phyloP scores from a whole-genome alignment of 2,888 invertebrate species.

The Polymixis lichenea region DNA sequence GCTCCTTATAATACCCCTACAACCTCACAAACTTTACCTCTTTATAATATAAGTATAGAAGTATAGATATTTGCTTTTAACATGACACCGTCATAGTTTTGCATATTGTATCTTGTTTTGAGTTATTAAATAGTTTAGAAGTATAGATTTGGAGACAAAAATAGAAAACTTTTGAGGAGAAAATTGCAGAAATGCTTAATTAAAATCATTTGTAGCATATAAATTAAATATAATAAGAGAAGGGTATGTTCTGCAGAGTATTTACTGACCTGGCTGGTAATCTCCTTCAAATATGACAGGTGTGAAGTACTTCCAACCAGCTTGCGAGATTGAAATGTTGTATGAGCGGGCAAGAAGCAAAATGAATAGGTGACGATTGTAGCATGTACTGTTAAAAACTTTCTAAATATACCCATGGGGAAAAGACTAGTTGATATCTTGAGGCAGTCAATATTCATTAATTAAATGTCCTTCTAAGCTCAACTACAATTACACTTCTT shows the following conservation, averaged over 20 bases:
- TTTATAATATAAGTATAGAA: too few species aligned
- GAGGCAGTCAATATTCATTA: background rate
- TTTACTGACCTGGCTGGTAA: conserved; percentile 43
- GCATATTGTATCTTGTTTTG: background rate
- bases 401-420: conserved; percentile 26
- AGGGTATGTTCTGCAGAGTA: background rate
- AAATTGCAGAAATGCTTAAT: background rate
- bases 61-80: background rate
- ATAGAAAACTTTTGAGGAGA: background rate
- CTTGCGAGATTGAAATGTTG: conserved; percentile 17
- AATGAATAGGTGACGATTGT: conserved; percentile 14
- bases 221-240: too few species aligned
- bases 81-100: background rate
- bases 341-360: background rate
- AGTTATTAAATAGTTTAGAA: background rate
- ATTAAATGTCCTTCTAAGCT: background rate
- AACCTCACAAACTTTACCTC: too few species aligned
- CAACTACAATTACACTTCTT: background rate
- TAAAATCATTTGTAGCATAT: too few species aligned
- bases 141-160: background rate
- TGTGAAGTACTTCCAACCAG: conserved; percentile 5
- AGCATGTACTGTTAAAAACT: background rate
- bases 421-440: background rate
- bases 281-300: conserved; percentile 17
- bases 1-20: too few species aligned